Conservation (phyloP, 2,888 invertebrate genomes). For the Thymelicus acteon region DNA sequence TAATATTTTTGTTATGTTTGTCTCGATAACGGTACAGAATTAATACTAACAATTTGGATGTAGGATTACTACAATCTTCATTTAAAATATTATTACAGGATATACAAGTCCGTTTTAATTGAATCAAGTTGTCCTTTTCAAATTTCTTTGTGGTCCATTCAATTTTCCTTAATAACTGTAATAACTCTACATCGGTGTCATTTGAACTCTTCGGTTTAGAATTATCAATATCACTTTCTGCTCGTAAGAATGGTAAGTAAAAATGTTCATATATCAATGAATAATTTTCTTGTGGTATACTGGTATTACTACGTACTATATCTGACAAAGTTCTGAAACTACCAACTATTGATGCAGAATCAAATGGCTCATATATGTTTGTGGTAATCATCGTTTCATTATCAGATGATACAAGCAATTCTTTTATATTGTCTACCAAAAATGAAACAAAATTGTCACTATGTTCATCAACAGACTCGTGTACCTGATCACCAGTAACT, state of each 20-base stretch:
- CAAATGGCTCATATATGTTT: conserved; percentile 17
- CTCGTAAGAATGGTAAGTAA: background rate
- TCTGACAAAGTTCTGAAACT: conserved; percentile 34
- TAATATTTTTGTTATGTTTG: no score
- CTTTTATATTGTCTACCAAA: conserved; percentile 63
- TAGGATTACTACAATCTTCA: conserved; percentile 61
- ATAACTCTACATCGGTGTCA: background rate
- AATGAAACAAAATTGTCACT: conserved; percentile 59
- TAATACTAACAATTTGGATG: conserved; percentile 62
- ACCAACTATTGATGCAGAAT: conserved; percentile 22
- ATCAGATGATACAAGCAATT: conserved; percentile 57
- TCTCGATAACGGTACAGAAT: conserved; percentile 27
- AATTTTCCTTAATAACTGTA: background rate
- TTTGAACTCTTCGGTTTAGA: conserved; percentile 45
- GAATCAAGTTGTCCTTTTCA: background rate
- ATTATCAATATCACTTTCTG: conserved; percentile 33
- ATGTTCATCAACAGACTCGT: conserved; percentile 48
- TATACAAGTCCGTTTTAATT: conserved; percentile 54
- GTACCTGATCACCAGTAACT: conserved; percentile 47
- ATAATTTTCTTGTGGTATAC: background rate
- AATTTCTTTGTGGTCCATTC: background rate
- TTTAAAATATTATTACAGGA: conserved; percentile 60
- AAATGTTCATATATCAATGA: background rate
- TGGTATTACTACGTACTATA: background rate
- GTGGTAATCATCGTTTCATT: conserved; percentile 43